A percentile compares a stretch with the other conserved stretches of the same genome.
Evolutionary conservation across 1,140 invertebrate genomes (phyloP).

Genomic region (Apis mellifera): Amel_HAv3.1 CM009935.2:9220501-9221000

Average conservation of each 20-base stretch:
- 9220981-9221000: too few species aligned
- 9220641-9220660: constrained; percentile 57
- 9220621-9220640: constrained; percentile 32
- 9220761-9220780: constrained; percentile 55
- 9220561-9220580: neutral
- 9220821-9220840: neutral
- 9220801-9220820: neutral
- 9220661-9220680: constrained; percentile 68
- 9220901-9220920: too few species aligned
- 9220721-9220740: constrained; percentile 62
- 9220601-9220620: neutral
- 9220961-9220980: too few species aligned
- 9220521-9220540: constrained; percentile 3
- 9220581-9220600: neutral
- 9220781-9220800: neutral
- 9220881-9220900: neutral
- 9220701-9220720: constrained; percentile 66
- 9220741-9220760: constrained; percentile 43
- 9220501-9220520: constrained; percentile 14
- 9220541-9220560: constrained; percentile 29
- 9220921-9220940: too few species aligned
- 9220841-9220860: neutral
- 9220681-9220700: constrained; percentile 63
- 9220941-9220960: too few species aligned
- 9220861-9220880: neutral